A percentile compares a stretch with the other conserved stretches of the same genome.
Conservation (phyloP, 1,140 invertebrate genomes). For the Platyura marginata region DNA sequence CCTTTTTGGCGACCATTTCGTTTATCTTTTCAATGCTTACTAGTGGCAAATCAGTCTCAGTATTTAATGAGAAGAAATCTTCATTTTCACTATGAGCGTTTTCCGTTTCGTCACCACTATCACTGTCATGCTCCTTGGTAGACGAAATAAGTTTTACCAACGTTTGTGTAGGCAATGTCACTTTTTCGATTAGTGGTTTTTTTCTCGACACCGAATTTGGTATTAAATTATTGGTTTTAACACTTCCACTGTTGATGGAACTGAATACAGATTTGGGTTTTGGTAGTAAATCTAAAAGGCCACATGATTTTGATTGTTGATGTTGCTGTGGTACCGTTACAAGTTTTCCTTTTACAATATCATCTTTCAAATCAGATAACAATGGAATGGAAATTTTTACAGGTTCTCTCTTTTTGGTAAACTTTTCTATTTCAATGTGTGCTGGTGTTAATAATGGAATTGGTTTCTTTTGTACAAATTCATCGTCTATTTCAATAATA, state of each 20-base stretch:
- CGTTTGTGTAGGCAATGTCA: neutral
- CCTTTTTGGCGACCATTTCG: slow-evolving; percentile 17
- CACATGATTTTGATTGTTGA: slow-evolving; percentile 19
- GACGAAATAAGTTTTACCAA: neutral
- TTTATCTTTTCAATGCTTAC: slow-evolving; percentile 19
- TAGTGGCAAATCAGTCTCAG: slow-evolving; percentile 16
- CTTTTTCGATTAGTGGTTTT: slow-evolving; percentile 13
- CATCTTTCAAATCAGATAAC: slow-evolving; percentile 30
- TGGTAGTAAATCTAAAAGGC: slow-evolving; percentile 31
- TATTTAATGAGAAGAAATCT: slow-evolving; percentile 34
- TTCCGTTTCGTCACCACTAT: slow-evolving; percentile 7
- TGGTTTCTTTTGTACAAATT: slow-evolving; percentile 36
- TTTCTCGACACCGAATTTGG: slow-evolving; percentile 5
- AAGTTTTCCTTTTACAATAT: slow-evolving; percentile 21
- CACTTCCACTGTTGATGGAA: slow-evolving; percentile 8
- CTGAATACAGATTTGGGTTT: slow-evolving; percentile 31
- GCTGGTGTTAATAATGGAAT: slow-evolving; percentile 9
- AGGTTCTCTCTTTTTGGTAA: slow-evolving; percentile 9
- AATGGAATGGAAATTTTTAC: slow-evolving; percentile 24
- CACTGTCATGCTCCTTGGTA: slow-evolving; percentile 3
- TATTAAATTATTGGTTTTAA: slow-evolving; percentile 6
- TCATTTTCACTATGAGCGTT: slow-evolving; percentile 24
- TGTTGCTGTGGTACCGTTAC: slow-evolving; percentile 10
- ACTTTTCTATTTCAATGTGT: slow-evolving; percentile 9
- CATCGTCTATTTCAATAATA: slow-evolving; percentile 31